Percentiles rank a stretch among this genome's conserved stretches.
Conservation (phyloP, 2,888 invertebrate species). For the Sphaerophoria taeniata region DNA sequence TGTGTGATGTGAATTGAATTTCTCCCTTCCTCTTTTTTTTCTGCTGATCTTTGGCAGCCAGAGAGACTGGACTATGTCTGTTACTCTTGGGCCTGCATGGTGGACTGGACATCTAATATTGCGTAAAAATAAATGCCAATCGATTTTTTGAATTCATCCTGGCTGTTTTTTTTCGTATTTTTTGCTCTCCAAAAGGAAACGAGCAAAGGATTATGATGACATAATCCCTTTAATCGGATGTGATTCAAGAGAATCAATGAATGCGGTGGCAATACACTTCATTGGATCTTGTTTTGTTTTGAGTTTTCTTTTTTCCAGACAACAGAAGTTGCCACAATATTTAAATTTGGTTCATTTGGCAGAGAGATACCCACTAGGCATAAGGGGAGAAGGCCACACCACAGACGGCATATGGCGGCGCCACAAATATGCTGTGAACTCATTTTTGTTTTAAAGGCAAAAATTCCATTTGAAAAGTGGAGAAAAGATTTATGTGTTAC, state of each 20-base stretch:
- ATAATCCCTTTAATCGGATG: conserved; percentile 49
- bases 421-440: conserved; percentile 52
- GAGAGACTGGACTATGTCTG: conserved; percentile 41
- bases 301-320: conserved; percentile 48
- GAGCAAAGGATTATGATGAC: conserved; percentile 49
- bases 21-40: no score
- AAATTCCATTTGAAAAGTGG: neutral
- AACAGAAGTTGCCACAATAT: conserved; percentile 21
- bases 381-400: neutral
- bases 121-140: conserved; percentile 62
- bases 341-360: conserved; percentile 14
- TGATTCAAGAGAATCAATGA: no score
- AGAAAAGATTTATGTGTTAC: conserved; percentile 27
- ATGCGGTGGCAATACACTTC: no score
- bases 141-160: conserved; percentile 54
- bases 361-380: neutral
- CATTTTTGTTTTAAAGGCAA: conserved; percentile 6
- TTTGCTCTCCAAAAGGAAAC: conserved; percentile 19
- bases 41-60: no score
- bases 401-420: conserved; percentile 55
- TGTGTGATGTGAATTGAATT: no score
- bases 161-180: neutral
- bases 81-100: conserved; percentile 36
- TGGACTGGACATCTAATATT: conserved; percentile 50
- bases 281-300: no score